Base-by-base conservation (phyloP, 2,113 vertebrate genomes). In the Sylvia atricapilla region DNA sequence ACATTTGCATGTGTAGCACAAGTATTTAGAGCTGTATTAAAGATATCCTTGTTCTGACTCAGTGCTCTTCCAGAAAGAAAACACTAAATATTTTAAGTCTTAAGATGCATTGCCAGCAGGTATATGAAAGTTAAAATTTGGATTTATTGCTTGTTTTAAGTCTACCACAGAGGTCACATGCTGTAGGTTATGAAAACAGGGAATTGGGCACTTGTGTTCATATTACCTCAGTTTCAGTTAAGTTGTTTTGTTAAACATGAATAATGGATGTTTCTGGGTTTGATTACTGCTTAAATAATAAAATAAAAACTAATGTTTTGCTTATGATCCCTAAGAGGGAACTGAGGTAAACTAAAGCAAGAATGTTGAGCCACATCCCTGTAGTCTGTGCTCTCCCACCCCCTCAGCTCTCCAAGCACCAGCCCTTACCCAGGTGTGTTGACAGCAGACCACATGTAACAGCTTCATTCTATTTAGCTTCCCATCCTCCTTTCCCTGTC, bases 121-220 rank as follows among this genome's bases (percentile, higher is more conserved):
- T 87, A 44, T 78, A n/a, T 89, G 66, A 30, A 59, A 75, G 83
- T 84, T 92, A 88, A 86, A 95, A 78, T 64, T 37, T 52, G 68
- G 63, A 78, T 94, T 96, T 88, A 90, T 63, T 70, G 56, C 68
- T 81, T 78, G 80, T 53, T 67, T 50, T 66, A 74, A 92, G 92
- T 67, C 64, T 89, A 15, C 73, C 83, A 27, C 80, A 84, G 88
- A 87, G 88, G 76, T 90, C 76, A 70, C n/a, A 14, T 21, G 55
- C 82, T 77, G 11, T 63, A 14, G 80, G 88, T 96, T 93, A 89
- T 67, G 69, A 80, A 94, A 96, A 84, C n/a, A 94, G 79, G 35
- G 90, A 84, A 68, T 90, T 92, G 85, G 56, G 55, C 60, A 21
- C 46, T 94, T 66, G 21, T 9, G 17, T 79, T 93, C 87, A 0